Evolutionary conservation across 2,797 vertebrate genomes (phyloP).

Genomic region (Coregonus ussuriensis): DNA sequence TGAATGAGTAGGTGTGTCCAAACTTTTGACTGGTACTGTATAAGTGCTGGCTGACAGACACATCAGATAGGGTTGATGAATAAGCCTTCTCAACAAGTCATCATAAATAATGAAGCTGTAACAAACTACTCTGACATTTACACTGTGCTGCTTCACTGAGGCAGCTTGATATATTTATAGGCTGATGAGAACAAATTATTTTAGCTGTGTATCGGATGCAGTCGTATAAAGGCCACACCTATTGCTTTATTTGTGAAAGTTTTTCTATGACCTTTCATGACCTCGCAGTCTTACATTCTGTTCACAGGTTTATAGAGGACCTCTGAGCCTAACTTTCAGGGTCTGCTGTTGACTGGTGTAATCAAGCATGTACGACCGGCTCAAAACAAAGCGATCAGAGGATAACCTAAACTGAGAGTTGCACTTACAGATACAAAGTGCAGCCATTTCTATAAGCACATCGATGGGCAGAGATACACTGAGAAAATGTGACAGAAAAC

Average conservation of each 20-base stretch:
- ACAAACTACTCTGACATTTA: constrained; percentile 80
- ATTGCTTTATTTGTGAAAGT: too few species aligned
- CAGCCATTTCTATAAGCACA: constrained; percentile 3
- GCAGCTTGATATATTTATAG: constrained; percentile 12
- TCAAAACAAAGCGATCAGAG: not conserved
- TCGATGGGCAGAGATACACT: constrained; percentile 19
- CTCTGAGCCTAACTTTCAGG: not conserved
- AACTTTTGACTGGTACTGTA: too few species aligned
- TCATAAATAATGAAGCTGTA: constrained; percentile 78
- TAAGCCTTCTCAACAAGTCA: constrained; percentile 74
- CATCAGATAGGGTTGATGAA: constrained; percentile 58
- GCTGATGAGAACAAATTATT: constrained; percentile 10
- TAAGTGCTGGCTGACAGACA: constrained; percentile 34
- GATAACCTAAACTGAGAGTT: not conserved
- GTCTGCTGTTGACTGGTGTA: not conserved
- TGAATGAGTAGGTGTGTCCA: too few species aligned
- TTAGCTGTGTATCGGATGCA: not conserved
- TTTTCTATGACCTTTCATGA: too few species aligned
- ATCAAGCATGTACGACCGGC: not conserved
- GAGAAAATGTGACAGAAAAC: constrained; percentile 24
- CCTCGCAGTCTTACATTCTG: not conserved
- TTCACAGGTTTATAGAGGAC: not conserved
- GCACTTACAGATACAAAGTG: not conserved
- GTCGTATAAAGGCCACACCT: too few species aligned
- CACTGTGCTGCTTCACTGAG: constrained; percentile 60